Conservation (phyloP, 1,140 invertebrate species). For the Cydia splendana region DNA sequence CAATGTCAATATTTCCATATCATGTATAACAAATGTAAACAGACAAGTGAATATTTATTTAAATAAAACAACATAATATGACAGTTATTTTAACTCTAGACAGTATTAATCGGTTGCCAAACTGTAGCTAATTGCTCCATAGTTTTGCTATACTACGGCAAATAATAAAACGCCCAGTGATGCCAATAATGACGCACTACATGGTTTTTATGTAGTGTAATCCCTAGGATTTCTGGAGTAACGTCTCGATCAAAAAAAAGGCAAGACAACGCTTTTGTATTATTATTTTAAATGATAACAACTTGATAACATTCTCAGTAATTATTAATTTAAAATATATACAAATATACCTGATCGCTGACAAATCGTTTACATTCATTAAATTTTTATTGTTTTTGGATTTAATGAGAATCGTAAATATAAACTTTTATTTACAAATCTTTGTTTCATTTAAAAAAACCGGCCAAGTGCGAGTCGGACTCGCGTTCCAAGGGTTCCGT, state of each 20-base stretch:
- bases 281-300: background rate
- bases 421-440: conserved; percentile 7
- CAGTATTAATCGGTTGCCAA: conserved; percentile 13
- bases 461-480: too few relatives aligned
- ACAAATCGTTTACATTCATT: background rate
- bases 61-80: background rate
- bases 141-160: background rate
- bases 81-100: background rate
- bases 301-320: too few relatives aligned
- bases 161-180: background rate
- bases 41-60: background rate
- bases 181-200: background rate
- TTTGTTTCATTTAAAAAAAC: background rate
- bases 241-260: too few relatives aligned
- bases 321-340: background rate
- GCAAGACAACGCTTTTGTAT: background rate
- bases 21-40: conserved; percentile 18
- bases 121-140: background rate
- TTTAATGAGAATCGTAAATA: conserved; percentile 12
- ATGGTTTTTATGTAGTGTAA: background rate
- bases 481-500: too few relatives aligned
- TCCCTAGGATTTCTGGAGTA: background rate
- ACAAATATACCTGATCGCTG: background rate
- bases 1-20: conserved; percentile 7
- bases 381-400: background rate